Evolutionary conservation across 2,113 vertebrate genomes (phyloP).

Genomic region (Gallinago paraguaiae): DNA sequence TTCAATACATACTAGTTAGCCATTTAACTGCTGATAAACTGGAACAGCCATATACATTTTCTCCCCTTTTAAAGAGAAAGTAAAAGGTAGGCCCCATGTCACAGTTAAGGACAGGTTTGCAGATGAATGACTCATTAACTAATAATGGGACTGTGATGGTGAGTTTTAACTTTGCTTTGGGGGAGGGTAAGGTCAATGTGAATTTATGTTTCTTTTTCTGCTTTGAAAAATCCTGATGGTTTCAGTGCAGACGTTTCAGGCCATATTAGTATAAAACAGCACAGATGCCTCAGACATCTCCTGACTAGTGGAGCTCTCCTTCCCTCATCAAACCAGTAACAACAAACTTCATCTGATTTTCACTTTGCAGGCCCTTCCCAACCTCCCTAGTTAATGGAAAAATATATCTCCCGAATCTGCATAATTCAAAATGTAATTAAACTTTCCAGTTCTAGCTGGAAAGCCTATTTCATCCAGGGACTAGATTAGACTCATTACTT

Average conservation of each 20-base stretch:
- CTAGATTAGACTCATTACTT: conserved; percentile 18
- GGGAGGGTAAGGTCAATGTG: neutral
- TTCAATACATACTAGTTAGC: conserved; percentile 36
- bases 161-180: conserved; percentile 35
- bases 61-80: neutral
- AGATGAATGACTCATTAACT: conserved; percentile 60
- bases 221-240: neutral
- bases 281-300: neutral
- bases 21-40: conserved; percentile 24
- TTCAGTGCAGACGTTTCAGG: neutral
- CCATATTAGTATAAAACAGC: neutral
- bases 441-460: conserved; percentile 40
- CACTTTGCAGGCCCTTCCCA: neutral
- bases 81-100: neutral
- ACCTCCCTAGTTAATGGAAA: neutral
- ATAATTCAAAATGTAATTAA: conserved; percentile 43
- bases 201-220: neutral
- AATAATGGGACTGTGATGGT: conserved; percentile 12
- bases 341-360: neutral
- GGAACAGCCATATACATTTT: neutral
- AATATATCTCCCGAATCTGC: conserved; percentile 23
- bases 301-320: neutral
- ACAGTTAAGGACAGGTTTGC: neutral
- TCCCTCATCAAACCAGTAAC: neutral
- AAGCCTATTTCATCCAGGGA: conserved; percentile 27